Evolutionary conservation across 2,888 invertebrate genomes (phyloP).

Genomic region (Fissipunctia ypsillon): DNA sequence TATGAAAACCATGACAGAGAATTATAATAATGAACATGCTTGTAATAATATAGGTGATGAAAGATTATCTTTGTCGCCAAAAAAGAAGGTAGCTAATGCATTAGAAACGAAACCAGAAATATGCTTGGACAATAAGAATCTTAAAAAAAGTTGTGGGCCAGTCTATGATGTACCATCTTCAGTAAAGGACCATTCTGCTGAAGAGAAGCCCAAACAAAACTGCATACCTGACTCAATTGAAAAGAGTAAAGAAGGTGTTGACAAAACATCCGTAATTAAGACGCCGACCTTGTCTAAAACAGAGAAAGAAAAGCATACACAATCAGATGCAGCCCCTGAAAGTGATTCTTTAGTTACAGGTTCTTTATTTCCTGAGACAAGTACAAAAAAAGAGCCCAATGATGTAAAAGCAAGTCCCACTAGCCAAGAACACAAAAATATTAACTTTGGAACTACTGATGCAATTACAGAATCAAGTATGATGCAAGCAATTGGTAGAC

Average conservation of each 20-base stretch:
- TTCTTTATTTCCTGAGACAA: constrained; percentile 43
- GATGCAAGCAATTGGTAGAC: constrained; percentile 67
- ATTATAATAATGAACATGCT: constrained; percentile 71
- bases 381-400: constrained; percentile 45
- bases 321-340: constrained; percentile 25
- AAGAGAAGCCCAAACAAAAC: constrained; percentile 65
- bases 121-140: constrained; percentile 40
- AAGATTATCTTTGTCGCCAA: constrained; percentile 82
- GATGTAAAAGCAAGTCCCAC: constrained; percentile 46
- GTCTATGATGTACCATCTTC: constrained; percentile 45
- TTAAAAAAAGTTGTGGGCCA: constrained; percentile 44
- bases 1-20: constrained; percentile 82
- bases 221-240: constrained; percentile 63
- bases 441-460: constrained; percentile 51
- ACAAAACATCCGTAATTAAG: constrained; percentile 41
- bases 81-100: constrained; percentile 67
- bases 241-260: constrained; percentile 43
- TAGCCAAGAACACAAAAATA: constrained; percentile 49
- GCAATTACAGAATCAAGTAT: constrained; percentile 53
- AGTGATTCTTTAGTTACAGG: constrained; percentile 35
- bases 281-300: constrained; percentile 25
- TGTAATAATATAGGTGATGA: constrained; percentile 80
- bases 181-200: constrained; percentile 29
- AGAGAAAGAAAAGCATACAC: constrained; percentile 48
- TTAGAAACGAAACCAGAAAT: constrained; percentile 61